phyloP scores from a whole-genome alignment of 1,140 invertebrate genomes.

The Megathymus violae region DNA sequence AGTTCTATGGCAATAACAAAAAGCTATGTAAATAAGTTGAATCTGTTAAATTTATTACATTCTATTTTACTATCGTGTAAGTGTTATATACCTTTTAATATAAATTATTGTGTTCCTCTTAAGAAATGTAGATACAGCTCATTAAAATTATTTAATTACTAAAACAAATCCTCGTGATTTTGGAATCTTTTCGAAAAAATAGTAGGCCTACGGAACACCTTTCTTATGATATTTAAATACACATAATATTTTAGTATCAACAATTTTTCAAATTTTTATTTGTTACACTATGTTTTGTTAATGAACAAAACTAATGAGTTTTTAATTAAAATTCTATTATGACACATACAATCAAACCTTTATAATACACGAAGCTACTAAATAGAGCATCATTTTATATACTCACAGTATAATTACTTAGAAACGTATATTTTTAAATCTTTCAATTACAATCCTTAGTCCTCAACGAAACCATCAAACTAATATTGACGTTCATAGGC shows the following conservation, averaged over 20 bases:
- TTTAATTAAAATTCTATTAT: not conserved
- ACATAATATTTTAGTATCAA: slow-evolving; percentile 31
- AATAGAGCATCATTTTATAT: not conserved
- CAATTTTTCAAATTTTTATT: slow-evolving; percentile 19
- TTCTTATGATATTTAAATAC: slow-evolving; percentile 41
- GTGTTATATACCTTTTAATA: slow-evolving; percentile 80
- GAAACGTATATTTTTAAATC: not conserved
- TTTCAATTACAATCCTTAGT: not conserved
- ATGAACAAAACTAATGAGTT: too few relatives aligned
- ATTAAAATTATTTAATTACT: slow-evolving; percentile 15
- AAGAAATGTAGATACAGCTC: slow-evolving; percentile 57
- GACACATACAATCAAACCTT: not conserved
- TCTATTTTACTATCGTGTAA: slow-evolving; percentile 81
- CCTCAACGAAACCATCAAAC: not conserved
- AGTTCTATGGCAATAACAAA: slow-evolving; percentile 37
- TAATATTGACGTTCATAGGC: slow-evolving; percentile 16
- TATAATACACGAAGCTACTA: not conserved
- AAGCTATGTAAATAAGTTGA: slow-evolving; percentile 80
- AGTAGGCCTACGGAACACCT: slow-evolving; percentile 62
- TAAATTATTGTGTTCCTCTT: slow-evolving; percentile 66
- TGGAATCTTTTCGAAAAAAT: slow-evolving; percentile 65
- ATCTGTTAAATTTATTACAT: slow-evolving; percentile 83
- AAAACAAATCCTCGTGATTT: slow-evolving; percentile 8
- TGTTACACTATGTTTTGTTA: slow-evolving; percentile 23
- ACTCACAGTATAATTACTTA: not conserved